These are phyloP conservation scores for Cheilosia soror DNA, from an alignment of 2,888 invertebrate genomes.

Conservation along the genomic window DNA sequence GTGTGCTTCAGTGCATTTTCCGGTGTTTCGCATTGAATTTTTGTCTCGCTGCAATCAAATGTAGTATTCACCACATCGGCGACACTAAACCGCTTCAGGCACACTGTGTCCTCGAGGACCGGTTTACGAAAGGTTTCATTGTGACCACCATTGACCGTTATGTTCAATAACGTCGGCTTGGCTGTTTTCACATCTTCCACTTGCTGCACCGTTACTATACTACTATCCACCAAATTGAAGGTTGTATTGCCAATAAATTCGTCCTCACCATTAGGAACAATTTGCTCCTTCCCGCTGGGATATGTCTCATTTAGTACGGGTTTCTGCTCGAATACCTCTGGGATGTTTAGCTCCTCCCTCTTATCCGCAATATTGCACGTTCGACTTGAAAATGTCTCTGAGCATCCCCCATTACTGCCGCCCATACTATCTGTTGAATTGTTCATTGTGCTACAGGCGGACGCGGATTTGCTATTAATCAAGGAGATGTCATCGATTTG, in stretches of 20 bases:
- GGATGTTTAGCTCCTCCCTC: constrained; percentile 14
- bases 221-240: constrained; percentile 81
- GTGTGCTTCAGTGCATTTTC: constrained; percentile 77
- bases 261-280: constrained; percentile 74
- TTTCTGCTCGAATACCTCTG: constrained; percentile 29
- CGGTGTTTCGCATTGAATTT: constrained; percentile 80
- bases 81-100: constrained; percentile 72
- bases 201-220: constrained; percentile 73
- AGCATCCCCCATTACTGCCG: constrained; percentile 59
- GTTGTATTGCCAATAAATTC: constrained; percentile 82
- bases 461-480: constrained; percentile 81
- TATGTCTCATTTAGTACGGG: constrained; percentile 65
- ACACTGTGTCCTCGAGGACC: constrained; percentile 78
- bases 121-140: constrained; percentile 78
- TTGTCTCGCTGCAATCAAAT: constrained; percentile 74
- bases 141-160: constrained; percentile 25
- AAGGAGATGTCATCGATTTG: constrained; percentile 82
- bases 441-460: constrained; percentile 82
- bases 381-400: constrained; percentile 61
- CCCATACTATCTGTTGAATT: constrained; percentile 82
- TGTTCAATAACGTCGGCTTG: constrained; percentile 43
- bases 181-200: constrained; percentile 50
- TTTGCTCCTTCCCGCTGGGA: constrained; percentile 63
- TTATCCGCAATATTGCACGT: constrained; percentile 65
- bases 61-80: constrained; percentile 75